phyloP scores from a whole-genome alignment of 2,113 vertebrate genomes.

The Actenoides hombroni region DNA sequence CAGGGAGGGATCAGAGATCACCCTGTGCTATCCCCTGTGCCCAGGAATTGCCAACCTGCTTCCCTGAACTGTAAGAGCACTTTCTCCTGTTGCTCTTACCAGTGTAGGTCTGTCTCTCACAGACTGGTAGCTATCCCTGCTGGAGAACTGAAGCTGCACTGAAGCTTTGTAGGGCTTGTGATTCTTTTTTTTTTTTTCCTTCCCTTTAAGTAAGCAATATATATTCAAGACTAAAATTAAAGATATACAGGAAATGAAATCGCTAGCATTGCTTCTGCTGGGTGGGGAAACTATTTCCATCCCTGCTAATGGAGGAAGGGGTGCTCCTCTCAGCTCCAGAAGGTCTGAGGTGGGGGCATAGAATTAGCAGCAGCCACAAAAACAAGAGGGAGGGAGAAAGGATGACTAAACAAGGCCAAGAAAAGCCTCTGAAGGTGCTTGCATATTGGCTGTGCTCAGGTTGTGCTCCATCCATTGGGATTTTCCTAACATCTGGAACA shows the following conservation, averaged over 20 bases:
- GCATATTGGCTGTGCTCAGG: background rate
- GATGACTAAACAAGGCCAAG: background rate
- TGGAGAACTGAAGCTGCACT: background rate
- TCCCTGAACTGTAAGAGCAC: background rate
- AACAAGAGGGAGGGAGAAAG: background rate
- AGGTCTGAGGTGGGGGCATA: background rate
- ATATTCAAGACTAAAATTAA: slow-evolving; percentile 56
- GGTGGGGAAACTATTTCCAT: background rate
- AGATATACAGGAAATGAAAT: slow-evolving; percentile 50
- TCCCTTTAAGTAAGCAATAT: slow-evolving; percentile 52
- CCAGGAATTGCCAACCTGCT: background rate
- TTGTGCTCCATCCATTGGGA: background rate
- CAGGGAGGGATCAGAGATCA: background rate
- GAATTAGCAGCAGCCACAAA: background rate
- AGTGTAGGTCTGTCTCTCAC: fast-evolving
- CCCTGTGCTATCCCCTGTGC: background rate
- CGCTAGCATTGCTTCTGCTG: background rate
- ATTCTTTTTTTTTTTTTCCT: background rate
- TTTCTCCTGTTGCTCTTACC: background rate
- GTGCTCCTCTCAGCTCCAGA: background rate
- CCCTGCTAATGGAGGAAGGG: background rate
- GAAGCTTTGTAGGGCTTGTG: background rate
- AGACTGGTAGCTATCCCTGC: background rate
- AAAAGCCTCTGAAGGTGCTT: background rate
- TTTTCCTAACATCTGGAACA: background rate